Base-by-base conservation (phyloP, 2,113 vertebrate genomes). In the Takifugu bimaculatus region DNA sequence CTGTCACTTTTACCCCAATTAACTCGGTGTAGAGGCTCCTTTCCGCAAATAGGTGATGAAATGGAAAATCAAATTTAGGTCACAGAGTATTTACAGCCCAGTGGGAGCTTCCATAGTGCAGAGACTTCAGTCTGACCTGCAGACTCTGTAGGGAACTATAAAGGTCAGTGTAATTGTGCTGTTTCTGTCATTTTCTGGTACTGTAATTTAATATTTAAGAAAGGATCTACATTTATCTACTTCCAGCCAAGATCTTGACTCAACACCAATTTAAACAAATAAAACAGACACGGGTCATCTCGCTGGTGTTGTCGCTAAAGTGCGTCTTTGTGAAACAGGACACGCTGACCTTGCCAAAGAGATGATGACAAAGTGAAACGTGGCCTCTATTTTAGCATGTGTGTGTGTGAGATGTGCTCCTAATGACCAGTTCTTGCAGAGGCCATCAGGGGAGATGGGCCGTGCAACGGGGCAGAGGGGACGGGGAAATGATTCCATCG, bases 401-500 rank as follows among this genome's bases (percentile, higher is more conserved):
- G 54, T 14, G 62, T 32, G 53, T 52, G 43, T 50, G 42, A 57
- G 53, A 48, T 70, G 70, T 70, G 54, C 64, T 70, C 59, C 78
- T 86, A 83, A 85, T 83, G 76, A 83, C 68, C 77, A 65, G 10
- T 27, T 70, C 72, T 78, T 73, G 74, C 73, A 64, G 79, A 64
- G 60, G 32, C 66, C 75, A 72, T 65, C 60, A 78, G 72, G 72
- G 74, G 64, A 75, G 70, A 78, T 74, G 74, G 74, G 63, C 75
- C 67, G 14, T 80, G 75, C 63, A 78, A 70, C 53, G 28, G 80
- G 76, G 69, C 63, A 56, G 50, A 68, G 72, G 69, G 79, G 69
- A 62, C 69, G 63, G 53, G 29, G 72, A 86, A 85, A 87, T 86
- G 59, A 85, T 81, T 77, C 74, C 75, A 86, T 87, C 68, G 63